Evolutionary conservation across 1,140 invertebrate genomes (phyloP).

Genomic region (Drosophila sucinea): DNA sequence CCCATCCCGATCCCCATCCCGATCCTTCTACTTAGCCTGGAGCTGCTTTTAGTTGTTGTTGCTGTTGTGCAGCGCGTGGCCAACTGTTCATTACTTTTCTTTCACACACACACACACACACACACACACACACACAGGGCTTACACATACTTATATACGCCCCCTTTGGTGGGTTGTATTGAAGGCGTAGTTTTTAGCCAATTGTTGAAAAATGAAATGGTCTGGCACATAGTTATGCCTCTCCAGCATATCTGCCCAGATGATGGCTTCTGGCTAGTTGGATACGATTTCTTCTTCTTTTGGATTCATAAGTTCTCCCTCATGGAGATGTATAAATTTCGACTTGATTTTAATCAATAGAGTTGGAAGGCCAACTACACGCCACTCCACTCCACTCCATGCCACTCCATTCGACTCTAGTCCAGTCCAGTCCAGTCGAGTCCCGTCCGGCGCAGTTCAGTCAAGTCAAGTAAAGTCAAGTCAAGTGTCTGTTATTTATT

Average conservation of each 20-base stretch:
- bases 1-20: constrained; percentile 26
- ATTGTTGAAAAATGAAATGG: constrained; percentile 82
- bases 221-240: constrained; percentile 73
- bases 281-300: neutral
- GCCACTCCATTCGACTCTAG: neutral
- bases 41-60: constrained; percentile 36
- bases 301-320: constrained; percentile 23
- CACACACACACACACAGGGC: neutral
- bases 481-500: constrained; percentile 77
- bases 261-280: constrained; percentile 57
- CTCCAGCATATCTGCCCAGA: constrained; percentile 47
- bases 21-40: constrained; percentile 41
- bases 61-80: constrained; percentile 65
- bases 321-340: constrained; percentile 53
- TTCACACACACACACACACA: neutral
- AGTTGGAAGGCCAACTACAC: constrained; percentile 20
- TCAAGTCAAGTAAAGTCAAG: constrained; percentile 16
- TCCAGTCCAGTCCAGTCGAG: constrained; percentile 4
- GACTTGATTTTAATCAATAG: constrained; percentile 68
- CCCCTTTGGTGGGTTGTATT: constrained; percentile 38
- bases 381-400: constrained; percentile 4
- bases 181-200: constrained; percentile 71
- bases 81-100: constrained; percentile 80
- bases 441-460: neutral
- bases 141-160: constrained; percentile 43